Conservation (phyloP, 2,888 invertebrate species). For the Dimorphilus gyrociliatus region DNA sequence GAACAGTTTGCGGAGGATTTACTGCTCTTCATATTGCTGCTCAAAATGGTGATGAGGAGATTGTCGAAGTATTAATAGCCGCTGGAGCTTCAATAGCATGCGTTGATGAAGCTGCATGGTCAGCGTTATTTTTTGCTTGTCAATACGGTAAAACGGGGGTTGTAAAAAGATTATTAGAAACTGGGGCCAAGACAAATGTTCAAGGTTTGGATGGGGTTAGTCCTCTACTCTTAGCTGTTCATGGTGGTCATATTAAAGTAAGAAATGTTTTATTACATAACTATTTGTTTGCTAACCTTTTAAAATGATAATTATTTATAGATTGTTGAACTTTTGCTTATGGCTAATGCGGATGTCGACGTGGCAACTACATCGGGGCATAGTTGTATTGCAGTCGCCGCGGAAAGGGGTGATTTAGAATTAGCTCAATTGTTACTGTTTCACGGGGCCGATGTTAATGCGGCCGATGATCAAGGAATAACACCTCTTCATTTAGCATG, state of each 20-base stretch:
- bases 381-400: conserved; percentile 12
- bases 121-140: conserved; percentile 14
- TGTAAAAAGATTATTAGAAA: conserved; percentile 8
- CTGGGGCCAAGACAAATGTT: conserved; percentile 9
- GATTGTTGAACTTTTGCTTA: conserved; percentile 12
- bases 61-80: conserved; percentile 11
- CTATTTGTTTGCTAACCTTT: too few relatives aligned
- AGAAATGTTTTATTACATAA: too few relatives aligned
- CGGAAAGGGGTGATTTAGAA: conserved; percentile 14
- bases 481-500: conserved; percentile 13
- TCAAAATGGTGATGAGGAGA: conserved; percentile 10
- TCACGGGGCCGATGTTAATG: conserved; percentile 10
- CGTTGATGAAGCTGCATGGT: conserved; percentile 13
- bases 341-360: conserved; percentile 11
- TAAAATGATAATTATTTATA: too few relatives aligned
- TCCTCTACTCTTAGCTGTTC: conserved; percentile 12
- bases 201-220: conserved; percentile 8
- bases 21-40: conserved; percentile 14
- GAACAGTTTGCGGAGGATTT: conserved; percentile 11
- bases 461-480: conserved; percentile 11
- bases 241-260: conserved; percentile 15
- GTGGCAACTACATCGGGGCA: conserved; percentile 10
- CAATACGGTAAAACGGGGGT: conserved; percentile 12
- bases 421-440: conserved; percentile 14
- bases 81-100: conserved; percentile 11